Conservation (phyloP, 2,113 vertebrate species). For the Pterophyllum scalare region DNA sequence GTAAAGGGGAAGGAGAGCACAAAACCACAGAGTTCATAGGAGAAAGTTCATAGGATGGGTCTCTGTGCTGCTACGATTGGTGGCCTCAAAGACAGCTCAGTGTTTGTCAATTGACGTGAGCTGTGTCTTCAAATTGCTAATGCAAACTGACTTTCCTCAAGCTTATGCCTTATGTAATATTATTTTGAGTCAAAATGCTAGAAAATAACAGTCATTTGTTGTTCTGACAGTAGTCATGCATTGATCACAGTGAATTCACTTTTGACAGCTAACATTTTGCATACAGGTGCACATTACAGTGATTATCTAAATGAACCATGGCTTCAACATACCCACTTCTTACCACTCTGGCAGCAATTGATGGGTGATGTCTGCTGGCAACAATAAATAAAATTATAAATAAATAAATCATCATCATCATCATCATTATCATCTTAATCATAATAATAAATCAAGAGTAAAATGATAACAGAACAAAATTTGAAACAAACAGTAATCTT, state of each 20-base stretch:
- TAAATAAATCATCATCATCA: neutral
- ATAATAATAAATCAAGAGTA: neutral
- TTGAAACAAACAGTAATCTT: neutral
- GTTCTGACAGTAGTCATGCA: neutral
- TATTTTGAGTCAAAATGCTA: constrained; percentile 12
- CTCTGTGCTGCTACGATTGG: neutral
- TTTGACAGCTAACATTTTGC: constrained; percentile 38
- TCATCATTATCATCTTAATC: no score
- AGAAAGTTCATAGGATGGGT: constrained; percentile 6
- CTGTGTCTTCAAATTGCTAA: constrained; percentile 32
- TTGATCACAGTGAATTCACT: constrained; percentile 9
- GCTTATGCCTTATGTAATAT: constrained; percentile 8
- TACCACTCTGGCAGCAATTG: neutral
- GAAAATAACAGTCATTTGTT: constrained; percentile 31
- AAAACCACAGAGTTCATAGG: constrained; percentile 17
- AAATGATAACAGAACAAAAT: neutral
- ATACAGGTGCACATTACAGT: constrained; percentile 11
- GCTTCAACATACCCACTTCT: neutral
- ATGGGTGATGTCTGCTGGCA: neutral
- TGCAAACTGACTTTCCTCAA: constrained; percentile 45
- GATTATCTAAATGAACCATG: constrained; percentile 21
- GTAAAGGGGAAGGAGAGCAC: neutral
- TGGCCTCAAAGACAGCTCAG: constrained; percentile 41
- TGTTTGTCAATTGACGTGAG: constrained; percentile 28
- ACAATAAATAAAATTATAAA: neutral